Conservation (phyloP, 2,113 vertebrate species). For the Progne subis region DNA sequence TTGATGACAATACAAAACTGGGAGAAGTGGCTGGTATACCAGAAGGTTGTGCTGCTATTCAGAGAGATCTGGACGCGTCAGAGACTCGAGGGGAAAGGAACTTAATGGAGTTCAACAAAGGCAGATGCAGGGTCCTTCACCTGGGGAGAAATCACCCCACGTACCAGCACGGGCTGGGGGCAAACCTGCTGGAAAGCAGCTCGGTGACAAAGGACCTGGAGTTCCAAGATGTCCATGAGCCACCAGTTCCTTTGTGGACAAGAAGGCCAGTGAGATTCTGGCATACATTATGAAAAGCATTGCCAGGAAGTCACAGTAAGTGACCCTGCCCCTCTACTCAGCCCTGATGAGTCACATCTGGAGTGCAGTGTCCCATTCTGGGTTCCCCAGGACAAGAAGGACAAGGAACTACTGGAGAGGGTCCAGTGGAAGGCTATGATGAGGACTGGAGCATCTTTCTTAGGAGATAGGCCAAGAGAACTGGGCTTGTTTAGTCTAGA, state of each 20-base stretch:
- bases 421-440: background rate
- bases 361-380: background rate
- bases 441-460: background rate
- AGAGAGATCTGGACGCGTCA: background rate
- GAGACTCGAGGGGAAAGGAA: background rate
- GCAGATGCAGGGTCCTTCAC: background rate
- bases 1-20: background rate
- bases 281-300: accelerated
- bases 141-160: accelerated
- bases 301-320: background rate
- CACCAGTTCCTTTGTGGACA: background rate
- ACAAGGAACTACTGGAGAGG: background rate
- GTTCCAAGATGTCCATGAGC: background rate
- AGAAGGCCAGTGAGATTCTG: background rate
- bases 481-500: background rate
- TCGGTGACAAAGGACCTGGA: background rate
- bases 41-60: background rate
- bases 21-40: background rate
- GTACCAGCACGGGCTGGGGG: background rate
- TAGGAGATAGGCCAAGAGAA: background rate
- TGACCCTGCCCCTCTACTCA: background rate
- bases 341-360: background rate
- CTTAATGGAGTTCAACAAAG: background rate
- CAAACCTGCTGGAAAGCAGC: background rate
- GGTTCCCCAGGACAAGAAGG: background rate